These are phyloP conservation scores for Thereva unica DNA, from an alignment of 2,888 invertebrate species.

Conservation along the genomic window DNA sequence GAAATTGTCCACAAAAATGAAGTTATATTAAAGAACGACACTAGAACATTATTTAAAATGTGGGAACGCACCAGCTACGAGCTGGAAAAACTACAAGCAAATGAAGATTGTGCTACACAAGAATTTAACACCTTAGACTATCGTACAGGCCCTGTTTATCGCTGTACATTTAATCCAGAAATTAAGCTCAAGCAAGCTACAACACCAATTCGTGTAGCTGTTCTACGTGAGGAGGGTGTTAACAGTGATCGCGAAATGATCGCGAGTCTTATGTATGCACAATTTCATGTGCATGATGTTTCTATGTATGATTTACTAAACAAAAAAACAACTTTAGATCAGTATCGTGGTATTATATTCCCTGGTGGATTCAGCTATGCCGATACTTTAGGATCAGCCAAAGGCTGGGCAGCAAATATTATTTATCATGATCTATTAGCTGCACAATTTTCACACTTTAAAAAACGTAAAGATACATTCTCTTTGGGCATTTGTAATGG, in stretches of 20 bases:
- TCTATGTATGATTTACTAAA: constrained; percentile 88
- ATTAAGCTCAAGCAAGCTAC: constrained; percentile 52
- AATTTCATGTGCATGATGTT: constrained; percentile 91
- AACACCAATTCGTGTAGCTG: constrained; percentile 75
- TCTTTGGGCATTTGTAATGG: constrained; percentile 98
- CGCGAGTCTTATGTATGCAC: constrained; percentile 81
- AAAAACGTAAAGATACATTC: constrained; percentile 78
- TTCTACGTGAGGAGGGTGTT: constrained; percentile 89
- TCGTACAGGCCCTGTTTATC: constrained; percentile 74
- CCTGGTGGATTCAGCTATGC: constrained; percentile 99
- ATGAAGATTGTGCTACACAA: constrained; percentile 74
- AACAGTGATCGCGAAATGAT: constrained; percentile 99
- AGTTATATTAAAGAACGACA: constrained; percentile 63
- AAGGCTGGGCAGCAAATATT: constrained; percentile 96
- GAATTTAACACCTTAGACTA: constrained; percentile 74
- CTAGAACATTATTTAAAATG: constrained; percentile 73
- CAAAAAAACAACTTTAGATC: constrained; percentile 71
- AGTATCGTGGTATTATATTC: constrained; percentile 88
- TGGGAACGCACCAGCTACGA: constrained; percentile 97
- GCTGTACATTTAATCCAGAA: constrained; percentile 70
- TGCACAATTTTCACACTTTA: constrained; percentile 78
- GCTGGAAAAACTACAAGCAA: constrained; percentile 84
- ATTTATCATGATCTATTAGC: constrained; percentile 76
- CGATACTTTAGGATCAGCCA: constrained; percentile 94
- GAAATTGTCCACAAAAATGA: constrained; percentile 44